These are phyloP conservation scores for Polylopha cassiicola DNA, from an alignment of 2,888 invertebrate species.

Conservation along the genomic window DNA sequence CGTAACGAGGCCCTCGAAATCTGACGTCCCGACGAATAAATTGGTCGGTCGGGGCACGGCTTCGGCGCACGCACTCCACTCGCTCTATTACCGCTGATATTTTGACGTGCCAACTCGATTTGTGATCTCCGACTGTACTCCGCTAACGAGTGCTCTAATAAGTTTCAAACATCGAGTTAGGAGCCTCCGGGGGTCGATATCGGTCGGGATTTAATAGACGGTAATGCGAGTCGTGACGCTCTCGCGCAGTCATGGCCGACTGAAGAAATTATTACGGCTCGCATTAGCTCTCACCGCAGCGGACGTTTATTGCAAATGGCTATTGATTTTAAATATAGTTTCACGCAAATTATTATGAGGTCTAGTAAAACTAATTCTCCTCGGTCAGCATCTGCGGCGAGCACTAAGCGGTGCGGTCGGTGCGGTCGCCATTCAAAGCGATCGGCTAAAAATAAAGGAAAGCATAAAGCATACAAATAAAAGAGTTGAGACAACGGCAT, in stretches of 20 bases:
- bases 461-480: slow-evolving; percentile 54
- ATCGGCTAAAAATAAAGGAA: slow-evolving; percentile 51
- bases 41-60: slow-evolving; percentile 60
- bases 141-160: slow-evolving; percentile 51
- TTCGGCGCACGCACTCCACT: slow-evolving; percentile 54
- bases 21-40: slow-evolving; percentile 76
- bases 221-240: slow-evolving; percentile 36
- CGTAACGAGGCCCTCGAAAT: slow-evolving; percentile 78
- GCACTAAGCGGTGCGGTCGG: slow-evolving; percentile 58
- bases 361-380: slow-evolving; percentile 38
- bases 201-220: slow-evolving; percentile 36
- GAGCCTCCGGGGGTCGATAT: slow-evolving; percentile 34
- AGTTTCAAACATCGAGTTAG: slow-evolving; percentile 41
- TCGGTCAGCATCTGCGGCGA: slow-evolving; percentile 43
- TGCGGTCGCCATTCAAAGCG: slow-evolving; percentile 57
- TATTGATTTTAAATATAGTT: slow-evolving; percentile 52
- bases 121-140: slow-evolving; percentile 34
- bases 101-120: slow-evolving; percentile 61
- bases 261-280: slow-evolving; percentile 16
- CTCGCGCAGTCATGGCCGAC: slow-evolving; percentile 25
- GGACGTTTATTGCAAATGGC: slow-evolving; percentile 38
- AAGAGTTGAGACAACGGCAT: slow-evolving; percentile 62
- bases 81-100: slow-evolving; percentile 58
- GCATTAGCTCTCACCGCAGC: slow-evolving; percentile 27
- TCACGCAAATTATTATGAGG: slow-evolving; percentile 34